phyloP scores from a whole-genome alignment of 30 jellyfish, hydroid and myxozoan genomes.

The Hydractinia echinata region DNA sequence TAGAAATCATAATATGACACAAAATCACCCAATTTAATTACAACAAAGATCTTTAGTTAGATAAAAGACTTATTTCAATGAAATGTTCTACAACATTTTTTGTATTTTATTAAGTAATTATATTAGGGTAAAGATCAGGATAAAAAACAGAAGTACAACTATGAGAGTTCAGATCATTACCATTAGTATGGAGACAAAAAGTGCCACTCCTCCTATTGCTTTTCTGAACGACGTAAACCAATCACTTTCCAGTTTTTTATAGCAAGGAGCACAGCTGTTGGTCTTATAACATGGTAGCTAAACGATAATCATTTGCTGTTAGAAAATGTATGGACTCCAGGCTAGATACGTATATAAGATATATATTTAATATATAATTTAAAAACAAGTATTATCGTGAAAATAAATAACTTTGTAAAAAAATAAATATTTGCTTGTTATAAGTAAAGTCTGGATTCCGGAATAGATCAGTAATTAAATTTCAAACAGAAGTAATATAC shows the following conservation, averaged over 20 bases:
- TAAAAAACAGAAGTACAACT: too few species aligned
- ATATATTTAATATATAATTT: too few species aligned
- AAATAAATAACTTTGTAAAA: background rate
- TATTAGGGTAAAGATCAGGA: too few species aligned
- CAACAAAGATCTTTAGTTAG: too few species aligned
- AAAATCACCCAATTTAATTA: too few species aligned
- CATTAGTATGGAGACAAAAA: constrained; percentile 82
- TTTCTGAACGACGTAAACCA: constrained; percentile 61
- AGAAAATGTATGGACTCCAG: too few species aligned
- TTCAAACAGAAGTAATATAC: background rate
- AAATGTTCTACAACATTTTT: too few species aligned
- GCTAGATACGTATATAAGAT: too few species aligned
- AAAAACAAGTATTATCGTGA: too few species aligned
- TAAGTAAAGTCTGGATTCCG: background rate
- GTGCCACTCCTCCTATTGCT: constrained; percentile 89
- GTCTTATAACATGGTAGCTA: background rate
- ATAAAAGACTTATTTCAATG: too few species aligned
- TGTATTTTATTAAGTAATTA: too few species aligned
- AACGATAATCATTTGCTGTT: background rate
- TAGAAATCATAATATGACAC: too few species aligned
- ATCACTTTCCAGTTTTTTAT: constrained; percentile 39
- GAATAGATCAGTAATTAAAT: background rate
- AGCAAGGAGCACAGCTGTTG: constrained; percentile 53
- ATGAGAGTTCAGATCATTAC: constrained; percentile 27
- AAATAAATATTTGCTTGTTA: background rate